A percentile compares a stretch with the other conserved stretches of the same genome.
Conservation (phyloP, 1,140 invertebrate species). For the Mesaphorura yosii region DNA sequence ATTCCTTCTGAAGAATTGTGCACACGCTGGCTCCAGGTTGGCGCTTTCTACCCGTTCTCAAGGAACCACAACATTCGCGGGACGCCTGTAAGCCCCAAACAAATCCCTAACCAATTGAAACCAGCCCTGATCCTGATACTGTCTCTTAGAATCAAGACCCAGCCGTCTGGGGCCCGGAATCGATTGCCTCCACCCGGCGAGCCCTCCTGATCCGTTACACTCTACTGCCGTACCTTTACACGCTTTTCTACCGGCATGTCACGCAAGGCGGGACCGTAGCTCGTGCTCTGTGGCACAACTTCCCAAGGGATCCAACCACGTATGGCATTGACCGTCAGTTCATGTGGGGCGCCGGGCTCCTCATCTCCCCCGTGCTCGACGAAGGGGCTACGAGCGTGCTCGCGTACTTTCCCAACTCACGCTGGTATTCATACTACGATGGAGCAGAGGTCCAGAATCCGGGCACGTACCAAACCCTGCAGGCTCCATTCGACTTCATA, state of each 20-base stretch:
- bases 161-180: conserved; percentile 23
- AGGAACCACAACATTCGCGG: conserved; percentile 9
- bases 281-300: conserved; percentile 32
- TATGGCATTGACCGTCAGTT: conserved; percentile 15
- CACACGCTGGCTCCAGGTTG: conserved; percentile 59
- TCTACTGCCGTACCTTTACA: conserved; percentile 43
- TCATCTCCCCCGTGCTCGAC: conserved; percentile 32
- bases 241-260: conserved; percentile 37
- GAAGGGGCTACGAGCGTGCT: conserved; percentile 23
- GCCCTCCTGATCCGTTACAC: conserved; percentile 38
- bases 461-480: conserved; percentile 42
- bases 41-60: conserved; percentile 70
- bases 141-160: conserved; percentile 35
- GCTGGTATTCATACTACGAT: conserved; percentile 40
- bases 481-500: conserved; percentile 50
- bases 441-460: conserved; percentile 36
- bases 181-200: conserved; percentile 31
- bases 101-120: no score
- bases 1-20: conserved; percentile 6
- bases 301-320: conserved; percentile 1
- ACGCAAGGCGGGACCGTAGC: conserved; percentile 31
- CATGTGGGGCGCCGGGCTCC: conserved; percentile 22
- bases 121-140: no score
- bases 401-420: conserved; percentile 37
- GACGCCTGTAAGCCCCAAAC: conserved; percentile 1